A percentile compares a stretch with the other conserved stretches of the same genome.
These are phyloP conservation scores for Pseudorasbora parva DNA, from an alignment of 2,113 vertebrate species.

Conservation along the genomic window DNA sequence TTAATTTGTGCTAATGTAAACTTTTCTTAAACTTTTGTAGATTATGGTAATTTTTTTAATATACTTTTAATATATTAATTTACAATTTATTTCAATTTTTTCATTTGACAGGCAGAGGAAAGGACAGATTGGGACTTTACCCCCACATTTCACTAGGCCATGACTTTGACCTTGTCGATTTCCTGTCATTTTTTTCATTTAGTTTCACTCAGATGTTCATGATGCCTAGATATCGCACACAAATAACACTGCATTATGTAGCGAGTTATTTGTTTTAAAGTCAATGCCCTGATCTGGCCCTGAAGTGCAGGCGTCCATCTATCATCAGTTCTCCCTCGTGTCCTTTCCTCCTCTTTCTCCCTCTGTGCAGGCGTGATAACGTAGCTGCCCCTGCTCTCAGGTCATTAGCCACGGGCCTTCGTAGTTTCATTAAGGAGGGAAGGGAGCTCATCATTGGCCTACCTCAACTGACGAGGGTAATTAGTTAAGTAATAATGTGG, in stretches of 20 bases:
- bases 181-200: neutral
- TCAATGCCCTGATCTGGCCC: neutral
- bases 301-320: conserved; percentile 1
- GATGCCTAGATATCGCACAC: neutral
- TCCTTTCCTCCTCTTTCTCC: conserved; percentile 26
- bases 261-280: conserved; percentile 14
- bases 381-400: conserved; percentile 41
- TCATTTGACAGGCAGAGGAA: too few species aligned
- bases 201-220: neutral
- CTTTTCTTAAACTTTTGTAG: too few species aligned
- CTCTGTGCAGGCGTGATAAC: conserved; percentile 24
- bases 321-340: neutral
- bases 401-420: conserved; percentile 58
- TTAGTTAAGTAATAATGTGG: conserved; percentile 66
- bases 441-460: conserved; percentile 61
- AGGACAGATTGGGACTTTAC: neutral
- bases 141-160: neutral
- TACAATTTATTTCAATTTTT: too few species aligned
- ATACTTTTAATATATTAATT: too few species aligned
- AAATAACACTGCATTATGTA: neutral
- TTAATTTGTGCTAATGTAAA: neutral
- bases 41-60: too few species aligned
- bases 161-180: neutral
- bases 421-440: conserved; percentile 63
- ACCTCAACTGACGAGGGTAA: conserved; percentile 61